These are phyloP conservation scores for Heterochromis multidens DNA, from an alignment of 2,113 vertebrate genomes.

Conservation along the genomic window DNA sequence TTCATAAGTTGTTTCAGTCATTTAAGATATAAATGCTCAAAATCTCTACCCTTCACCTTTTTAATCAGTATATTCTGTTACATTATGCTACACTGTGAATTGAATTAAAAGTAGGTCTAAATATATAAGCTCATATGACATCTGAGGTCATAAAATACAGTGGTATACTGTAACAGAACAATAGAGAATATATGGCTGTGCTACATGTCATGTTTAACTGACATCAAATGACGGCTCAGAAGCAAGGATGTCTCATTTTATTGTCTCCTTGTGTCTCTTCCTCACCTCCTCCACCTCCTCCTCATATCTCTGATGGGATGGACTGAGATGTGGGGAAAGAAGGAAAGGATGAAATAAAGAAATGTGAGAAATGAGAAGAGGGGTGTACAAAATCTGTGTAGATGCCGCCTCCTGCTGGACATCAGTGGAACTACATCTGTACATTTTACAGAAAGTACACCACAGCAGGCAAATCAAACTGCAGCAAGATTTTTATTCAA, in stretches of 20 bases:
- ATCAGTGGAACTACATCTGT: not conserved
- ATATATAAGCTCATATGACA: not conserved
- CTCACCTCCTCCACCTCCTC: not conserved
- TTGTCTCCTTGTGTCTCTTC: not conserved
- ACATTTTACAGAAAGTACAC: not conserved
- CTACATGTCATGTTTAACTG: not conserved
- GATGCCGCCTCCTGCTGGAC: slow-evolving; percentile 45
- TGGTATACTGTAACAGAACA: not conserved
- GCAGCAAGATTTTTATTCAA: slow-evolving; percentile 65
- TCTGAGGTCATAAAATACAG: not conserved
- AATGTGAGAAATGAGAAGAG: not conserved
- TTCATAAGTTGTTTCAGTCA: not conserved
- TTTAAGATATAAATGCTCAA: not conserved
- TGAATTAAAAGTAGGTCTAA: not conserved
- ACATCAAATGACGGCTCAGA: not conserved
- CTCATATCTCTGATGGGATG: not conserved
- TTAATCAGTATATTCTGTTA: not conserved
- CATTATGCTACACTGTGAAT: not conserved
- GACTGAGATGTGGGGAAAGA: not conserved
- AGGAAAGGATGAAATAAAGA: not conserved
- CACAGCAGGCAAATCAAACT: slow-evolving; percentile 2
- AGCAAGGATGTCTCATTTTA: not conserved
- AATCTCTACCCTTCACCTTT: not conserved
- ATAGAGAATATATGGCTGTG: no score
- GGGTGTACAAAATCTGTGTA: not conserved